Conservation (phyloP, 2,113 vertebrate genomes). For the Ornithorhynchus anatinus region DNA sequence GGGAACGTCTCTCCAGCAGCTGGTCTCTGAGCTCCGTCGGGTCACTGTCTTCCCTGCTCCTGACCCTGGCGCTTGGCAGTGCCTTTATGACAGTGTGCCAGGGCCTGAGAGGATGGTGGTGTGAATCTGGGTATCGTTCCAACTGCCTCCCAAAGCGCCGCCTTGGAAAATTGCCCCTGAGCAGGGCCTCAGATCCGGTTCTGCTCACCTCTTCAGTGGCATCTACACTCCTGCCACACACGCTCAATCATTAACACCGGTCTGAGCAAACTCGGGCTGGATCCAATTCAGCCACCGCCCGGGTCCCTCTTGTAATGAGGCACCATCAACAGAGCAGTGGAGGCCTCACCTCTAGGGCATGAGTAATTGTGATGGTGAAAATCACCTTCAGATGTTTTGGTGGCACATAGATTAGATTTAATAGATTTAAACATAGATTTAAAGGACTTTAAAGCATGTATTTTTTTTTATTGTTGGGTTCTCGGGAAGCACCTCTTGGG, state of each 20-base stretch:
- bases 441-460: background rate
- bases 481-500: background rate
- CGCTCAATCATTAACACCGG: slow-evolving; percentile 6
- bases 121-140: slow-evolving; percentile 24
- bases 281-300: too few relatives aligned
- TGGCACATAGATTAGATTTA: too few relatives aligned
- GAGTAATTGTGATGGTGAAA: too few relatives aligned
- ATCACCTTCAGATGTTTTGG: too few relatives aligned
- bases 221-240: background rate
- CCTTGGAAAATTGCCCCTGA: background rate
- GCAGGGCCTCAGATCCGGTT: background rate
- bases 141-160: background rate
- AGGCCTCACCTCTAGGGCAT: too few relatives aligned
- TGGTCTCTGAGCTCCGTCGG: background rate
- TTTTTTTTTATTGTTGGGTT: background rate
- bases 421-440: too few relatives aligned
- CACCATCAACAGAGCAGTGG: too few relatives aligned
- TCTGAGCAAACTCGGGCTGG: too few relatives aligned
- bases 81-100: background rate
- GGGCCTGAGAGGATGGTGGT: background rate
- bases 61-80: background rate
- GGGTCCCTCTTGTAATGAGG: too few relatives aligned
- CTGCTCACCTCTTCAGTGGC: background rate
- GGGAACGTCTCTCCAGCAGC: background rate
- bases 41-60: background rate